phyloP scores from a whole-genome alignment of 2,113 vertebrate genomes.

The Plotosus lineatus region DNA sequence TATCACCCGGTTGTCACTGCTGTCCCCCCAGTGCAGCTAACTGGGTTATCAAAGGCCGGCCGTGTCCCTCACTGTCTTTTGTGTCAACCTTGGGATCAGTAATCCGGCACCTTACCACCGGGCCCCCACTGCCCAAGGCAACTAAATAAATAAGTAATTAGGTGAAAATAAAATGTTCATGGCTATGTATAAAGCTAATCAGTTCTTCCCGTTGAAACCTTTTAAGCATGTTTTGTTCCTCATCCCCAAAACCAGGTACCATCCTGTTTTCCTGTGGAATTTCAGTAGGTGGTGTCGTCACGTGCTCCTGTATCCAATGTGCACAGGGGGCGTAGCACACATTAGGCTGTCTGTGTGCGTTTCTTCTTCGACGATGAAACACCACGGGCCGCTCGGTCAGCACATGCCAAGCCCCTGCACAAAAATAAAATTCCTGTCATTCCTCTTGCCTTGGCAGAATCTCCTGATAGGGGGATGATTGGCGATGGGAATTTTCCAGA shows the following conservation, averaged over 20 bases:
- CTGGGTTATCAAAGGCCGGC: too few relatives aligned
- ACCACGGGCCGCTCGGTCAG: constrained; percentile 58
- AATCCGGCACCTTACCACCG: too few relatives aligned
- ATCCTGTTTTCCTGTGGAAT: constrained; percentile 55
- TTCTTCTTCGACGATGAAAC: constrained; percentile 45
- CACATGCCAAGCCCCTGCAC: constrained; percentile 60
- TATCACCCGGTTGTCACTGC: too few relatives aligned
- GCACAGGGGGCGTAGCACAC: not conserved
- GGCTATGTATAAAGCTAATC: too few relatives aligned
- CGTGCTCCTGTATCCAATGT: not conserved
- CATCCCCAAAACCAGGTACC: constrained; percentile 1
- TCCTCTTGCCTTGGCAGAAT: constrained; percentile 54
- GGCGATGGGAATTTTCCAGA: constrained; percentile 47
- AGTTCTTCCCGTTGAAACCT: too few relatives aligned
- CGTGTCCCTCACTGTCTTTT: too few relatives aligned
- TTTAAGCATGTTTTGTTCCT: not conserved
- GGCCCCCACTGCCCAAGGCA: too few relatives aligned
- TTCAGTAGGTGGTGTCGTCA: constrained; percentile 7
- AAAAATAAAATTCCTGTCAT: constrained; percentile 70
- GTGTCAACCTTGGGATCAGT: too few relatives aligned
- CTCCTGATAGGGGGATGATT: constrained; percentile 57
- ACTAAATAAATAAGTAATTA: too few relatives aligned
- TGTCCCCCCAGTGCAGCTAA: too few relatives aligned
- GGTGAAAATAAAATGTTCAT: too few relatives aligned
- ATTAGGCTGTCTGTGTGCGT: constrained; percentile 32